A percentile compares a stretch with the other conserved stretches of the same genome.
Evolutionary conservation across 2,797 vertebrate genomes (phyloP).

Genomic region (Anniella stebbinsi): DNA sequence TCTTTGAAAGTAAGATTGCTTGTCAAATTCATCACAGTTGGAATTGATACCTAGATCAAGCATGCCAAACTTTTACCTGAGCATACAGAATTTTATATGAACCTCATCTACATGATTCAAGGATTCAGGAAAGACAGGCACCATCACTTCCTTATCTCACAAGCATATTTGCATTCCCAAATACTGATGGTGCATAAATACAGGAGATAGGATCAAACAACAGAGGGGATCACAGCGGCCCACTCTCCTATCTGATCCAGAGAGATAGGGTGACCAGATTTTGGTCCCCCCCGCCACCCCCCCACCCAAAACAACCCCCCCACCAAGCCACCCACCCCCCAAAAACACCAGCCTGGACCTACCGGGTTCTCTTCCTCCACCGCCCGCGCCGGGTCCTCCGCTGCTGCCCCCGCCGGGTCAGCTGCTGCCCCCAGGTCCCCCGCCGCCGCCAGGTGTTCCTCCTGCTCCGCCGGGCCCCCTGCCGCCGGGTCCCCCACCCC

Average conservation of each 20-base stretch:
- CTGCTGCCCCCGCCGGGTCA: too few species aligned
- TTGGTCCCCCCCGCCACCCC: too few species aligned
- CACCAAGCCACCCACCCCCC: too few species aligned
- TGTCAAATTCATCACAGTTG: neutral
- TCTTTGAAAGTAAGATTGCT: neutral
- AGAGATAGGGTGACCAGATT: too few species aligned
- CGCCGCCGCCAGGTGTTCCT: too few species aligned
- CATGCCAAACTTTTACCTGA: neutral
- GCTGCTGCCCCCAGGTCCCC: too few species aligned
- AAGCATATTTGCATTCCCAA: neutral
- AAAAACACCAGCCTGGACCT: too few species aligned
- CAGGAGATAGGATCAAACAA: neutral
- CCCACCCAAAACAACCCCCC: too few species aligned
- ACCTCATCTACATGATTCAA: neutral
- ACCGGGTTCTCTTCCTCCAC: too few species aligned
- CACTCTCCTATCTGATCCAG: neutral
- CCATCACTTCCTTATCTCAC: neutral
- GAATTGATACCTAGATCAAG: neutral
- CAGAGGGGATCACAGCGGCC: neutral
- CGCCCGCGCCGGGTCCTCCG: too few species aligned
- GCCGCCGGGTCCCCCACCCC: too few species aligned
- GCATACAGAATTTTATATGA: slow-evolving; percentile 5
- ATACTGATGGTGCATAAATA: neutral
- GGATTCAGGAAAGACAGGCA: neutral
- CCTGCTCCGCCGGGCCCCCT: too few species aligned